Conservation (phyloP, 2,888 invertebrate species). For the Emmelina monodactyla region DNA sequence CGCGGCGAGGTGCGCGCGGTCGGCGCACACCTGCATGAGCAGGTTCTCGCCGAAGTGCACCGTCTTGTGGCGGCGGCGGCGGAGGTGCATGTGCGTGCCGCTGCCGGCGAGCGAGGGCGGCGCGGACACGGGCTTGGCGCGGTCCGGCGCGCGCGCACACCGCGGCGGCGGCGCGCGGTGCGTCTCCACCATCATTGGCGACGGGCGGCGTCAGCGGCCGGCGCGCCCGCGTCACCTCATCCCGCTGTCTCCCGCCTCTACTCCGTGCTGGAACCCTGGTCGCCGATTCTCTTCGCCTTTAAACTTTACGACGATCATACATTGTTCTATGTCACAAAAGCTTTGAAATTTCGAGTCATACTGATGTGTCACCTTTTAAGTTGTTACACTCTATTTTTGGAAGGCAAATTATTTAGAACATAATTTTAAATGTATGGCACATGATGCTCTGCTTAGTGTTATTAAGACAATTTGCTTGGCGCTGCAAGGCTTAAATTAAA, state of each 20-base stretch:
- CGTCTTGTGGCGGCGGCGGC: slow-evolving; percentile 77
- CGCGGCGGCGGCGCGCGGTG: slow-evolving; percentile 56
- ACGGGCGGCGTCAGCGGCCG: slow-evolving; percentile 59
- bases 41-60: slow-evolving; percentile 82
- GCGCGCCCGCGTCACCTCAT: slow-evolving; percentile 57
- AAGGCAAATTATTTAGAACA: too few relatives aligned
- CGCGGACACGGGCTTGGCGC: slow-evolving; percentile 60
- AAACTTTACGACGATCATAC: too few relatives aligned
- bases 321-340: too few relatives aligned
- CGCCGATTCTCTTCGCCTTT: too few relatives aligned
- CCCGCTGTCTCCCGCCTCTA: slow-evolving; percentile 27
- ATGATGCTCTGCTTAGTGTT: too few relatives aligned
- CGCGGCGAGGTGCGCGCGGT: slow-evolving; percentile 65
- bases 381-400: too few relatives aligned
- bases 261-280: too few relatives aligned
- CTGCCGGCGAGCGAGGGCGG: slow-evolving; percentile 62
- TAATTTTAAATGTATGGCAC: too few relatives aligned
- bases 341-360: too few relatives aligned
- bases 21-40: slow-evolving; percentile 76
- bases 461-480: too few relatives aligned
- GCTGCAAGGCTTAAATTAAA: too few relatives aligned
- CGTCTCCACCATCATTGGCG: slow-evolving; percentile 65
- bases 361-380: too few relatives aligned
- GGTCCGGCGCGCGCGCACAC: slow-evolving; percentile 52
- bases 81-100: slow-evolving; percentile 65